Conservation (phyloP, 2,888 invertebrate genomes). For the Eupithecia dodoneata region DNA sequence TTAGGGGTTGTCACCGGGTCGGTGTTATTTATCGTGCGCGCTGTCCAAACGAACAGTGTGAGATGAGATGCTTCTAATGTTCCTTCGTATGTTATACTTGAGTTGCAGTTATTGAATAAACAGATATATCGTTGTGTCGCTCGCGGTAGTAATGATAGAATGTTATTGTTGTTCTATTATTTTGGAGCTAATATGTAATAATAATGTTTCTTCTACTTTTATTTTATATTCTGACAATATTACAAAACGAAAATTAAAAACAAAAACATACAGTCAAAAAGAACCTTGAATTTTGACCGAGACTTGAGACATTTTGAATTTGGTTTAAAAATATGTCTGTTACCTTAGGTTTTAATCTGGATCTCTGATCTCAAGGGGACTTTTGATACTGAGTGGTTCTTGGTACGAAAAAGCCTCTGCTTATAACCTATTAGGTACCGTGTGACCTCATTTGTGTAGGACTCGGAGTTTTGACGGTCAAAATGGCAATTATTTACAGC, state of each 20-base stretch:
- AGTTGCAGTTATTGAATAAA: constrained; percentile 36
- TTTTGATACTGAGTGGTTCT: constrained; percentile 7
- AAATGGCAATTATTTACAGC: constrained; percentile 14
- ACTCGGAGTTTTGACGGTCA: constrained; percentile 9
- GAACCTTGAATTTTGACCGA: neutral
- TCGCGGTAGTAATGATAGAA: constrained; percentile 18
- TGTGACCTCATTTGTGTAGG: constrained; percentile 10
- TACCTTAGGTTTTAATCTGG: neutral
- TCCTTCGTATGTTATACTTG: constrained; percentile 21
- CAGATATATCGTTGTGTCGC: constrained; percentile 34
- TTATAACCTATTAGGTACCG: neutral
- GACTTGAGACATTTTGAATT: neutral
- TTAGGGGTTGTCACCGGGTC: constrained; percentile 51
- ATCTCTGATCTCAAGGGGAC: neutral
- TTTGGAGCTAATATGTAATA: neutral
- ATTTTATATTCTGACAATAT: neutral
- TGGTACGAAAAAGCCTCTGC: neutral
- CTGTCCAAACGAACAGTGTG: constrained; percentile 56
- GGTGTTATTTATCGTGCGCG: constrained; percentile 61
- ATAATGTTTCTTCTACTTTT: neutral
- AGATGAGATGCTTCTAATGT: constrained; percentile 42
- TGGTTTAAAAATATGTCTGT: neutral
- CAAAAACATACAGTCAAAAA: neutral
- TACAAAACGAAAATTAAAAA: neutral
- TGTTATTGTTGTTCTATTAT: constrained; percentile 23